Evolutionary conservation across 2,113 vertebrate species (phyloP).

Genomic region (Ceratotherium simum): DNA sequence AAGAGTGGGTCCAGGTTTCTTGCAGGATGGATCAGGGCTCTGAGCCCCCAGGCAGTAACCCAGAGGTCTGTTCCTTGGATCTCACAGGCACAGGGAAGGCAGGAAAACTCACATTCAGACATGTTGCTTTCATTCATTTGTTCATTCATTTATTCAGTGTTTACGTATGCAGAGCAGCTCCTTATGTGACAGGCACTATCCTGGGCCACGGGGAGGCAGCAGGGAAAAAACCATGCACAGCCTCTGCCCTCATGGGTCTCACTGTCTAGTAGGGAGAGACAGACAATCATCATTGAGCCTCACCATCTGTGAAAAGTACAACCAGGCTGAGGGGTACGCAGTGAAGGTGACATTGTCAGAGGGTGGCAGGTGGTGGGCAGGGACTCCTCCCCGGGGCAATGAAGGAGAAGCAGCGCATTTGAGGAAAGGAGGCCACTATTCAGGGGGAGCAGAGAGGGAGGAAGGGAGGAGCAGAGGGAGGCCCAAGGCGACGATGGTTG

Average conservation of each 20-base stretch:
- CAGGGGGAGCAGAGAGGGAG: too few relatives aligned
- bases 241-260: neutral
- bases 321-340: neutral
- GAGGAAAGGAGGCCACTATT: neutral
- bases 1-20: fast-evolving
- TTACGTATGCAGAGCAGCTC: neutral
- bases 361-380: fast-evolving
- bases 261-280: neutral
- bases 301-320: fast-evolving
- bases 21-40: neutral
- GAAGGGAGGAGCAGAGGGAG: neutral
- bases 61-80: neutral
- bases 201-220: neutral
- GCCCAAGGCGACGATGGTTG: fast-evolving
- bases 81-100: neutral
- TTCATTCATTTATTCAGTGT: neutral
- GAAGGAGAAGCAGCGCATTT: neutral
- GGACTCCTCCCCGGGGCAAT: neutral
- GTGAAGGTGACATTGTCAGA: fast-evolving
- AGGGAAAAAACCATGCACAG: neutral
- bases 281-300: neutral
- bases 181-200: fast-evolving
- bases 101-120: neutral
- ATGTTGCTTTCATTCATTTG: neutral
- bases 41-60: neutral